These are phyloP conservation scores for Linnaemya vulpina DNA, from an alignment of 2,888 invertebrate species.

Conservation along the genomic window DNA sequence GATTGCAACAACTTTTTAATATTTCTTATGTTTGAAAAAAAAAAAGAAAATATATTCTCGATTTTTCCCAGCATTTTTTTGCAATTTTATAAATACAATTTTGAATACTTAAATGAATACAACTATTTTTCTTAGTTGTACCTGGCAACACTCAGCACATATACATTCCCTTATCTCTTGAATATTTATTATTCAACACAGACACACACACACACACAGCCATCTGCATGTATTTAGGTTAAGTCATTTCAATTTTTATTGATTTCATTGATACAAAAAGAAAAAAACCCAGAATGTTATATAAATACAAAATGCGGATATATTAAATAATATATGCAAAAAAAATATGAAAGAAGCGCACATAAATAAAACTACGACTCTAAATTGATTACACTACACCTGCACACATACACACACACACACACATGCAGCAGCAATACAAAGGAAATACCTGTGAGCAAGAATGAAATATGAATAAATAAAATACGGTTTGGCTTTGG, in stretches of 20 bases:
- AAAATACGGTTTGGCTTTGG: constrained; percentile 18
- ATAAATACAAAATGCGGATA: constrained; percentile 58
- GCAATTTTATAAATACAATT: no score
- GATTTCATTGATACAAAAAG: constrained; percentile 65
- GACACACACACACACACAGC: not conserved
- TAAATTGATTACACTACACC: constrained; percentile 36
- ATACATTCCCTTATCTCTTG: not conserved
- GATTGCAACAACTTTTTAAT: no score
- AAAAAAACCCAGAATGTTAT: no score
- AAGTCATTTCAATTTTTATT: constrained; percentile 71
- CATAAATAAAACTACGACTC: constrained; percentile 10
- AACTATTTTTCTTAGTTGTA: not conserved
- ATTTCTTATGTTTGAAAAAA: no score
- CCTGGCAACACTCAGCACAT: constrained; percentile 17
- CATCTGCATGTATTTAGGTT: constrained; percentile 58
- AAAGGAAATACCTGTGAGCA: constrained; percentile 1
- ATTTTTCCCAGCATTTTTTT: no score
- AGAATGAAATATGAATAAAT: constrained; percentile 35
- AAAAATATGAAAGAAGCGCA: not conserved
- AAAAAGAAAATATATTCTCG: no score
- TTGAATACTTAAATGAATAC: not conserved
- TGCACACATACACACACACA: not conserved
- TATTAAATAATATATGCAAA: constrained; percentile 35
- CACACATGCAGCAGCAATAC: not conserved
- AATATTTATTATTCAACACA: not conserved